A percentile compares a stretch with the other conserved stretches of the same genome.
Evolutionary conservation across 2,113 vertebrate genomes (phyloP).

Genomic region (Microcebus murinus): DNA sequence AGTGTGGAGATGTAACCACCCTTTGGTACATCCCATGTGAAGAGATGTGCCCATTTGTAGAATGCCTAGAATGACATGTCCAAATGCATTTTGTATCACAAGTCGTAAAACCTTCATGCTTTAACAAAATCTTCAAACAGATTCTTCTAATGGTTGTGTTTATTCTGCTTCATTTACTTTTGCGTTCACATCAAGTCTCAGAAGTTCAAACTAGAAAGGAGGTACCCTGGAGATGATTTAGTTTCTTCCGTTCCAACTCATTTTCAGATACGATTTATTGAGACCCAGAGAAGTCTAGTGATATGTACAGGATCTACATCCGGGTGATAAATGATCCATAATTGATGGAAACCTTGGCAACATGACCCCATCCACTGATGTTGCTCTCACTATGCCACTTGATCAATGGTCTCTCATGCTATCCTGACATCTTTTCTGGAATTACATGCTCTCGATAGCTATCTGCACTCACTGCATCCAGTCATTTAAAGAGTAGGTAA

Average conservation of each 20-base stretch:
- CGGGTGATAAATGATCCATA: background rate
- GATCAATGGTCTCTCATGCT: background rate
- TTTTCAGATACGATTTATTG: constrained; percentile 3
- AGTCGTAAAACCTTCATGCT: constrained; percentile 9
- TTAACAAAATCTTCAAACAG: background rate
- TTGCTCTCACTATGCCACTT: background rate
- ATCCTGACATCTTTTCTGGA: background rate
- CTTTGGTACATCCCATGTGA: background rate
- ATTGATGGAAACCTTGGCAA: background rate
- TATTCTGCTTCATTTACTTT: constrained; percentile 38
- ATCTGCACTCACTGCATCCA: background rate
- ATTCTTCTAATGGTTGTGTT: background rate
- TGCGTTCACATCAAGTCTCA: background rate
- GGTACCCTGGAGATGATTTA: constrained; percentile 34
- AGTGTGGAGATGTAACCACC: background rate
- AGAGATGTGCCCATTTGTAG: background rate
- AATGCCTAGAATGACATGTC: background rate
- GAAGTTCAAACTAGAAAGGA: background rate
- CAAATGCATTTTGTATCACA: background rate
- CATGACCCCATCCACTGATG: background rate
- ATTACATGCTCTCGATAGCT: background rate
- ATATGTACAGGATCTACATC: background rate
- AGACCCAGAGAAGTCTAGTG: background rate
- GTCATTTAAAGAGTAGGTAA: background rate
- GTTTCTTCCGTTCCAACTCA: background rate